These are phyloP conservation scores for Spodoptera frugiperda DNA, from an alignment of 1,140 invertebrate species.

Conservation along the genomic window DNA sequence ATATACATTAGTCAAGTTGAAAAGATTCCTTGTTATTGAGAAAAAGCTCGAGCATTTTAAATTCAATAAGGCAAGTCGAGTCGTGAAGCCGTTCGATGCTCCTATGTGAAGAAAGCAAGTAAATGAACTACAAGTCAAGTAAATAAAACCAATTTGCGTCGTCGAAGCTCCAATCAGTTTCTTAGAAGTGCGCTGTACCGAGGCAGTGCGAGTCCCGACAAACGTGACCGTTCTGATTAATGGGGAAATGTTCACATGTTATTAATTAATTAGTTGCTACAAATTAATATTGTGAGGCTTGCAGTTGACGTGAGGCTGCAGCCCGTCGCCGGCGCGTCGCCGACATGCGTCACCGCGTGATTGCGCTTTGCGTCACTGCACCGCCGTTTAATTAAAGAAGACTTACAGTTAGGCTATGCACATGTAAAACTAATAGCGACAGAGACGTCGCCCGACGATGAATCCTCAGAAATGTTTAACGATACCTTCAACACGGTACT, in stretches of 20 bases:
- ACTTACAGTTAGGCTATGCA: slow-evolving; percentile 58
- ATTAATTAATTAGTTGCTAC: slow-evolving; percentile 79
- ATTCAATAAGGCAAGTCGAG: slow-evolving; percentile 41
- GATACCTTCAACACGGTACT: not conserved
- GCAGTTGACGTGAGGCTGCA: slow-evolving; percentile 73
- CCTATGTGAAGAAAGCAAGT: slow-evolving; percentile 29
- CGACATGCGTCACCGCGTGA: slow-evolving; percentile 55
- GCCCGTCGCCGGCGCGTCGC: slow-evolving; percentile 53
- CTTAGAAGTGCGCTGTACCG: not conserved
- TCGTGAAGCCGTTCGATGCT: slow-evolving; percentile 39
- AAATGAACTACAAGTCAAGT: slow-evolving; percentile 46
- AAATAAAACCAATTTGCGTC: slow-evolving; percentile 50
- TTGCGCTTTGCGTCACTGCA: slow-evolving; percentile 61
- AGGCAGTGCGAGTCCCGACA: slow-evolving; percentile 47
- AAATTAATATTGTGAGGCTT: slow-evolving; percentile 80
- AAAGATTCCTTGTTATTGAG: not conserved
- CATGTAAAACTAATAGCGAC: slow-evolving; percentile 43
- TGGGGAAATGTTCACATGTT: slow-evolving; percentile 70
- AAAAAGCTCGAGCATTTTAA: slow-evolving; percentile 35
- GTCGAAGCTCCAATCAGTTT: slow-evolving; percentile 46
- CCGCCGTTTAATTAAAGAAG: slow-evolving; percentile 78
- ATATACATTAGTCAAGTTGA: slow-evolving; percentile 11
- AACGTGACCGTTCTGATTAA: slow-evolving; percentile 72
- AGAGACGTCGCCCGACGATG: slow-evolving; percentile 31
- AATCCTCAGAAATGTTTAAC: slow-evolving; percentile 52